These are phyloP conservation scores for Rhinogobio ventralis DNA, from an alignment of 2,797 vertebrate genomes.

Conservation along the genomic window DNA sequence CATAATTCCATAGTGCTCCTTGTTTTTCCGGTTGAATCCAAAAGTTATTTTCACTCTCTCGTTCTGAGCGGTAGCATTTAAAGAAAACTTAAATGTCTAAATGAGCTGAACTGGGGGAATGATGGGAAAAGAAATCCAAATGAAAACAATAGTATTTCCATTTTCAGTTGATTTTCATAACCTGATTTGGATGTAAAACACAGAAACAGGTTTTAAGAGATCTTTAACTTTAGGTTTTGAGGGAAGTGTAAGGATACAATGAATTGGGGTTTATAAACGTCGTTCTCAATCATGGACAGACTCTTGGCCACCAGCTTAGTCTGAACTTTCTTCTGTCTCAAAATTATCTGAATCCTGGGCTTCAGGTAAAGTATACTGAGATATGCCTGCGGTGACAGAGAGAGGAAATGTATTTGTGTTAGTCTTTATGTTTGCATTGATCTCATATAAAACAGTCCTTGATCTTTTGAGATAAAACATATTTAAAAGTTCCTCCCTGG, in stretches of 20 bases:
- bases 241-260: constrained; percentile 76
- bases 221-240: background rate
- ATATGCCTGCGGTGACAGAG: constrained; percentile 76
- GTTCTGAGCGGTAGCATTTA: constrained; percentile 74
- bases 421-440: background rate
- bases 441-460: background rate
- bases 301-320: constrained; percentile 81
- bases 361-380: constrained; percentile 86
- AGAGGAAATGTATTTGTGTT: background rate
- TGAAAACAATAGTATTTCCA: background rate
- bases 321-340: constrained; percentile 81
- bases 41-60: constrained; percentile 85
- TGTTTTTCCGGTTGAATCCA: constrained; percentile 81
- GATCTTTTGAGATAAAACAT: too few relatives aligned
- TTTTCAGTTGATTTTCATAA: background rate
- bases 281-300: constrained; percentile 78
- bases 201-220: background rate
- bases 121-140: background rate
- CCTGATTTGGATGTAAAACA: background rate
- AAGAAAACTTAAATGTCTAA: constrained; percentile 47
- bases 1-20: constrained; percentile 81
- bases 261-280: constrained; percentile 84
- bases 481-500: background rate
- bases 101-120: background rate
- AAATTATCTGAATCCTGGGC: constrained; percentile 81